Percentiles rank a stretch among this genome's conserved stretches.
These are phyloP conservation scores for Cabera pusaria DNA, from an alignment of 2,888 invertebrate genomes.

Conservation along the genomic window DNA sequence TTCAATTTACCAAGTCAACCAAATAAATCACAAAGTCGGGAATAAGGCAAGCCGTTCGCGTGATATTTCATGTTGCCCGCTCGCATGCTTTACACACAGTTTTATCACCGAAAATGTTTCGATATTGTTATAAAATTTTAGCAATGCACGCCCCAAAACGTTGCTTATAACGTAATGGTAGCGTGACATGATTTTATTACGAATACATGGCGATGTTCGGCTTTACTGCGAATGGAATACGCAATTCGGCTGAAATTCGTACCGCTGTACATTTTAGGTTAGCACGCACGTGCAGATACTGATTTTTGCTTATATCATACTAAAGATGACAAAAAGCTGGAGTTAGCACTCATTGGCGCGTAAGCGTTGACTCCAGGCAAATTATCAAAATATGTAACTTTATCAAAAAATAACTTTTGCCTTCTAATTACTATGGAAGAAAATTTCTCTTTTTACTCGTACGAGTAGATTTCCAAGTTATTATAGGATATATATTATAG, in stretches of 20 bases:
- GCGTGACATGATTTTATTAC: conserved; percentile 27
- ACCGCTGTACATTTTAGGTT: conserved; percentile 7
- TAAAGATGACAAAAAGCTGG: no score
- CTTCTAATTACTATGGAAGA: no score
- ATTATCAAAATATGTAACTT: no score
- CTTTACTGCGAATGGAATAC: conserved; percentile 21
- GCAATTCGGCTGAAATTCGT: conserved; percentile 12
- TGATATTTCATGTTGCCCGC: conserved; percentile 29
- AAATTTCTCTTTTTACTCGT: no score
- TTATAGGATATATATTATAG: no score
- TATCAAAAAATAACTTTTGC: no score
- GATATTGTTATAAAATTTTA: conserved; percentile 38
- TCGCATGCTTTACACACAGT: conserved; percentile 49
- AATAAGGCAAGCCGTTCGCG: conserved; percentile 41
- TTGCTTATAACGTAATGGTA: conserved; percentile 21
- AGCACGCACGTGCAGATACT: conserved; percentile 7
- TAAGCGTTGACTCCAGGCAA: no score
- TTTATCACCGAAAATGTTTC: conserved; percentile 45
- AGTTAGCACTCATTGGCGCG: no score
- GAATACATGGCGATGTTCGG: conserved; percentile 10
- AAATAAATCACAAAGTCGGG: conserved; percentile 31
- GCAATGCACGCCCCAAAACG: conserved; percentile 24
- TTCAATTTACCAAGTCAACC: no score
- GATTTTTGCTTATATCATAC: conserved; percentile 2
- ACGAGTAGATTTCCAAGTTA: no score